Evolutionary conservation across 2,113 vertebrate species (phyloP).

Genomic region (Sterrhoptilus dennistouni): DNA sequence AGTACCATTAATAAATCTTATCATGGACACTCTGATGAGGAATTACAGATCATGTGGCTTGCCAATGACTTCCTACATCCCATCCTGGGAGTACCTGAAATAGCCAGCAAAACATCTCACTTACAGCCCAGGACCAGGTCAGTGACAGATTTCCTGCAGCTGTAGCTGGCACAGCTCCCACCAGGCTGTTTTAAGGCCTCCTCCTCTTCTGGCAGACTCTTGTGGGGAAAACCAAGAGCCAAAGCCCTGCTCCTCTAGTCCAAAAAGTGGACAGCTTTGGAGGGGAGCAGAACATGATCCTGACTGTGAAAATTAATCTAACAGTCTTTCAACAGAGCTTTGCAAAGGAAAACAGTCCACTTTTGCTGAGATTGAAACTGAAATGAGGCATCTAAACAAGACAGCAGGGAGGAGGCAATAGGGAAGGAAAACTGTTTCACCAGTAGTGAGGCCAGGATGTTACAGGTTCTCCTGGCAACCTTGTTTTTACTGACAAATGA

Average conservation of each 20-base stretch:
- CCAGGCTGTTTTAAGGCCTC: neutral
- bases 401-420: neutral
- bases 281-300: neutral
- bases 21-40: neutral
- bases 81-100: neutral
- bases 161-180: constrained; percentile 3
- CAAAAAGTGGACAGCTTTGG: neutral
- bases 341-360: neutral
- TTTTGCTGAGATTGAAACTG: neutral
- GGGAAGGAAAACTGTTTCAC: neutral
- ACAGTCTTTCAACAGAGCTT: neutral
- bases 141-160: neutral
- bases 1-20: constrained; percentile 1
- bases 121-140: neutral
- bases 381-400: neutral
- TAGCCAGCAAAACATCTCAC: neutral
- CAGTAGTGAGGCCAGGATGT: neutral
- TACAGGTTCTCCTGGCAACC: neutral
- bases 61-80: neutral
- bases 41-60: neutral
- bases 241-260: neutral
- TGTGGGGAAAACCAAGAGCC: neutral
- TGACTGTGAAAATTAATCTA: neutral
- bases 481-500: neutral
- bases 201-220: constrained; percentile 11